phyloP scores from a whole-genome alignment of 2,797 vertebrate genomes.

The Hafferia zeledoni region DNA sequence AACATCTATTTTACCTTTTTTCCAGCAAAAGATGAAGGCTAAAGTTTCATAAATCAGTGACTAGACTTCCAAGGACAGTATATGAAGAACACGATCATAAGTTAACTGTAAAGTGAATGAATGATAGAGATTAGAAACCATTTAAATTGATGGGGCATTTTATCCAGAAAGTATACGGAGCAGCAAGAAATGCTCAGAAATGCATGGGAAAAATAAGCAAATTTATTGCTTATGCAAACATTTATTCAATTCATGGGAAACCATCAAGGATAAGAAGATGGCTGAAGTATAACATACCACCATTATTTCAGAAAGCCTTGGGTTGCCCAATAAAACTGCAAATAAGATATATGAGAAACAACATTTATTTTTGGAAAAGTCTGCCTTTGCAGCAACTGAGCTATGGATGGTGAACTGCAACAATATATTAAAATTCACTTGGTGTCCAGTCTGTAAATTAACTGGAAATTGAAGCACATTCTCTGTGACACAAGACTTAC shows the following conservation, averaged over 20 bases:
- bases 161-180: neutral
- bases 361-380: neutral
- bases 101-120: neutral
- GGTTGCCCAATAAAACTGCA: neutral
- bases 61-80: neutral
- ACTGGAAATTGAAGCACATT: neutral
- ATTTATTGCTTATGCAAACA: neutral
- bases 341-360: neutral
- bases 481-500: neutral
- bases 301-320: neutral
- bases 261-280: neutral
- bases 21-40: neutral
- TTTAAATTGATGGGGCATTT: neutral
- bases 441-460: neutral
- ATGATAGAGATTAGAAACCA: neutral
- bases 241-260: neutral
- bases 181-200: neutral
- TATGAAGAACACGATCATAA: neutral
- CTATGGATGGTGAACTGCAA: neutral
- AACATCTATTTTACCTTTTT: neutral
- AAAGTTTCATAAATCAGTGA: slow-evolving; percentile 5
- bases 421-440: neutral
- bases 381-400: neutral
- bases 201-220: neutral
- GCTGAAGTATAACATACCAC: neutral